A percentile compares a stretch with the other conserved stretches of the same genome.
Evolutionary conservation across 1,140 invertebrate species (phyloP).

Genomic region (Drosophila melanogaster): Release_6_plus_ISO1_MT NT_037436.4:14501501-14502000

Average conservation of each 20-base stretch:
- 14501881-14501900: slow-evolving; percentile 71
- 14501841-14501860: slow-evolving; percentile 42
- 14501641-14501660: background rate
- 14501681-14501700: too few relatives aligned
- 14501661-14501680: background rate
- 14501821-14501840: background rate
- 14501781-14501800: too few relatives aligned
- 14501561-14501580: slow-evolving; percentile 3
- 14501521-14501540: slow-evolving; percentile 12
- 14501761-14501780: too few relatives aligned
- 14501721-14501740: too few relatives aligned
- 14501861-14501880: slow-evolving; percentile 40
- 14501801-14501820: background rate
- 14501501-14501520: slow-evolving; percentile 11
- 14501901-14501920: slow-evolving; percentile 76
- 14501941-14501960: slow-evolving; percentile 71
- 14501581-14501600: slow-evolving; percentile 23
- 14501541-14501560: slow-evolving; percentile 1
- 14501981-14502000: slow-evolving; percentile 78
- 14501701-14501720: too few relatives aligned
- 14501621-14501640: background rate
- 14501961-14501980: slow-evolving; percentile 83
- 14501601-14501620: background rate
- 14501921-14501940: slow-evolving; percentile 51
- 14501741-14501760: too few relatives aligned